These are phyloP conservation scores for Embidobia sp. DNA, from an alignment of 2,888 invertebrate species.

Conservation along the genomic window DNA sequence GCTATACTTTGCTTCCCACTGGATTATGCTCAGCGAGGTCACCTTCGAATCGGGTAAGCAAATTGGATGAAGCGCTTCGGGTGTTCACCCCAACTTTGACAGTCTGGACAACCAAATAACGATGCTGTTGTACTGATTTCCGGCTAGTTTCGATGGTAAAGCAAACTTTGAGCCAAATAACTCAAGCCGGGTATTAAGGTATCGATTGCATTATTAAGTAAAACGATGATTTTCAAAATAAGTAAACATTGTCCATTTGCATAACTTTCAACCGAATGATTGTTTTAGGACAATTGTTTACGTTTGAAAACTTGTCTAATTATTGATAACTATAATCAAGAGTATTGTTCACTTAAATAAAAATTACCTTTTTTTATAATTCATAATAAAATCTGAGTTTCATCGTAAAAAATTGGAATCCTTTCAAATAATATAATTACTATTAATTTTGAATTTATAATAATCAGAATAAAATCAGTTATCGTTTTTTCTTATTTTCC, in stretches of 20 bases:
- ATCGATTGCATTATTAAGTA: slow-evolving; percentile 40
- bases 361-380: too few species aligned
- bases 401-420: too few species aligned
- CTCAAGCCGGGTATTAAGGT: slow-evolving; percentile 39
- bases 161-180: slow-evolving; percentile 48
- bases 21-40: slow-evolving; percentile 94
- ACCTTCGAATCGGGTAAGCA: slow-evolving; percentile 89
- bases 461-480: too few species aligned
- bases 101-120: slow-evolving; percentile 48
- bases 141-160: slow-evolving; percentile 55
- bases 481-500: too few species aligned
- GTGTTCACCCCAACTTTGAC: slow-evolving; percentile 53
- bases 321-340: too few species aligned
- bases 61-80: slow-evolving; percentile 61
- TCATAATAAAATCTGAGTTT: too few species aligned
- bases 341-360: too few species aligned
- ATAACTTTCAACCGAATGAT: slow-evolving; percentile 8
- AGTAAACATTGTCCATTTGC: slow-evolving; percentile 18
- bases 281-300: too few species aligned
- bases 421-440: too few species aligned
- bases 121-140: slow-evolving; percentile 47
- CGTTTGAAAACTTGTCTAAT: too few species aligned
- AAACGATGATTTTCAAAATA: slow-evolving; percentile 32
- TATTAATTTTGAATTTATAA: too few species aligned
- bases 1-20: slow-evolving; percentile 90